Evolutionary conservation across 2,113 vertebrate species (phyloP).

Genomic region (Caranx ignobilis): DNA sequence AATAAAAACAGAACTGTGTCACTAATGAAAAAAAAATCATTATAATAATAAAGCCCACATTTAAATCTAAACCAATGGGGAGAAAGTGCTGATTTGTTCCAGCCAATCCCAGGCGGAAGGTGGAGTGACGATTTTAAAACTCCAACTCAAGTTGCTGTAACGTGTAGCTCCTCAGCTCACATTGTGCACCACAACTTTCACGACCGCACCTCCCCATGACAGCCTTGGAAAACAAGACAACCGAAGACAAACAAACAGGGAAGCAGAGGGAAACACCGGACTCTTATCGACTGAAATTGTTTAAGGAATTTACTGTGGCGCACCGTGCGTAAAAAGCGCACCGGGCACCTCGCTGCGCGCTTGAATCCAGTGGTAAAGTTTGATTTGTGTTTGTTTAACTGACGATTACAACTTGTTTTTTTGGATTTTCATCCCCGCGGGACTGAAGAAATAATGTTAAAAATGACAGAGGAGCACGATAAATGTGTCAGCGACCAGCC

Average conservation of each 20-base stretch:
- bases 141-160: constrained; percentile 78
- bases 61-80: constrained; percentile 64
- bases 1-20: constrained; percentile 46
- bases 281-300: constrained; percentile 26
- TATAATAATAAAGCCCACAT: constrained; percentile 54
- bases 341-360: constrained; percentile 30
- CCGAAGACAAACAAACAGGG: constrained; percentile 64
- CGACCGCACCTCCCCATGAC: constrained; percentile 51
- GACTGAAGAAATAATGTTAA: constrained; percentile 83
- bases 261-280: constrained; percentile 48
- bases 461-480: constrained; percentile 92
- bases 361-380: background rate
- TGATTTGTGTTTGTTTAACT: constrained; percentile 6
- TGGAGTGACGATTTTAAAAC: constrained; percentile 77
- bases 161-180: constrained; percentile 61
- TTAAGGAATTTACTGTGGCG: constrained; percentile 60
- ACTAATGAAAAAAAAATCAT: constrained; percentile 45
- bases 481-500: constrained; percentile 87
- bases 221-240: constrained; percentile 45
- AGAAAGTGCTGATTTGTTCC: constrained; percentile 54
- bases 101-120: constrained; percentile 78
- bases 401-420: constrained; percentile 1
- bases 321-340: constrained; percentile 75
- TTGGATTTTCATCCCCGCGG: constrained; percentile 36
- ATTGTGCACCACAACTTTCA: constrained; percentile 59